These are phyloP conservation scores for Ethmia dodecea DNA, from an alignment of 2,888 invertebrate species.

Conservation along the genomic window DNA sequence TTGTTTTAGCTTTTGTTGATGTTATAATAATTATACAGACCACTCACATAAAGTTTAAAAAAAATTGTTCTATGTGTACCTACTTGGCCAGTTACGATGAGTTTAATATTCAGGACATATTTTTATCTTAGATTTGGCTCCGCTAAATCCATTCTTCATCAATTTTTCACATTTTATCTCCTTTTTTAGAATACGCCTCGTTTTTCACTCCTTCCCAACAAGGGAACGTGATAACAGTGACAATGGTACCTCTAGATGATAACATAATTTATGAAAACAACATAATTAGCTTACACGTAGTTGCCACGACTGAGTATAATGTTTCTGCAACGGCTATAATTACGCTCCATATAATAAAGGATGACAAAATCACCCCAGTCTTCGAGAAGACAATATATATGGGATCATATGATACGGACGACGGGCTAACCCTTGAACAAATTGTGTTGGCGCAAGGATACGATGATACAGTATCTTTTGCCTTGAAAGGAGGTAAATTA, in stretches of 20 bases:
- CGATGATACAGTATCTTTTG: slow-evolving; percentile 38
- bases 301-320: slow-evolving; percentile 32
- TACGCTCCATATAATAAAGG: slow-evolving; percentile 48
- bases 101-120: no score
- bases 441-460: slow-evolving; percentile 45
- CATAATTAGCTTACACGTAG: slow-evolving; percentile 38
- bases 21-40: no score
- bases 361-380: slow-evolving; percentile 46
- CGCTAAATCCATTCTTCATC: no score
- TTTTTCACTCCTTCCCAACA: slow-evolving; percentile 31
- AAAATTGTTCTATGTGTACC: no score
- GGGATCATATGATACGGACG: slow-evolving; percentile 34
- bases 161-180: no score
- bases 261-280: slow-evolving; percentile 38
- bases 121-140: no score
- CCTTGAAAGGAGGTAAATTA: slow-evolving; percentile 44
- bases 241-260: slow-evolving; percentile 33
- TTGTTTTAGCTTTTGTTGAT: no score
- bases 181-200: slow-evolving; percentile 34
- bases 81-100: no score
- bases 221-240: slow-evolving; percentile 34
- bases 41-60: no score
- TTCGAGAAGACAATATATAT: slow-evolving; percentile 42
- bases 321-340: slow-evolving; percentile 32
- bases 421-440: slow-evolving; percentile 34